Conservation (phyloP, 1,140 invertebrate genomes). For the Psilanteris sp. region DNA sequence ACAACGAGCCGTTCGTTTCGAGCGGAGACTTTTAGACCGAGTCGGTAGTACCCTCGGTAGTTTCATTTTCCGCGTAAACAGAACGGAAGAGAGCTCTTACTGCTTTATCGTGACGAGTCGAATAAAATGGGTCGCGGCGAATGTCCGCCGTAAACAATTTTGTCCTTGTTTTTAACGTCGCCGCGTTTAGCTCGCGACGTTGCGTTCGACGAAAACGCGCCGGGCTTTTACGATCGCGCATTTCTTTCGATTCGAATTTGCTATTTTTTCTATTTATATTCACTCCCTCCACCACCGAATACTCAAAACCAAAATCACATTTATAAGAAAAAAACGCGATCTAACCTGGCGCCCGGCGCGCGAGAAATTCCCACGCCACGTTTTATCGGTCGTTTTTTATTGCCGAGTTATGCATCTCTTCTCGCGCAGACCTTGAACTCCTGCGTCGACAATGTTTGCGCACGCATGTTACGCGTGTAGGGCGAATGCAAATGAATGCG, state of each 20-base stretch:
- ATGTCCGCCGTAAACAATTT: too few species aligned
- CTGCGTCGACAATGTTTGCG: constrained; percentile 47
- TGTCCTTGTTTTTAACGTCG: too few species aligned
- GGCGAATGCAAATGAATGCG: constrained; percentile 34
- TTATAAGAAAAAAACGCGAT: too few species aligned
- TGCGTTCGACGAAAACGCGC: too few species aligned
- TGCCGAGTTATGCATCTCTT: background rate
- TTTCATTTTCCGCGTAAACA: constrained; percentile 66
- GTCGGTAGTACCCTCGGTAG: constrained; percentile 54
- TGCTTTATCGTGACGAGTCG: constrained; percentile 46
- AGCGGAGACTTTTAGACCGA: constrained; percentile 62
- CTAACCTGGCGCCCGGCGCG: constrained; percentile 62
- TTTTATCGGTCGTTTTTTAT: constrained; percentile 55
- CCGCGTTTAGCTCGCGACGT: too few species aligned
- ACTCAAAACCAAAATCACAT: too few species aligned
- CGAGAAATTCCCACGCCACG: constrained; percentile 71
- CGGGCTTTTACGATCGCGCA: too few species aligned
- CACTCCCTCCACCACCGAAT: too few species aligned
- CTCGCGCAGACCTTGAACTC: constrained; percentile 67
- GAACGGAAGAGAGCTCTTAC: constrained; percentile 64
- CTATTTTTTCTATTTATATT: too few species aligned
- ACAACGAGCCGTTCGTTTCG: constrained; percentile 57
- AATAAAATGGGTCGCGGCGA: constrained; percentile 55
- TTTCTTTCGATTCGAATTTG: too few species aligned
- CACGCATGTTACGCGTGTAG: constrained; percentile 41